Conservation (phyloP, 1,140 invertebrate genomes). For the Zaprionus lachaisei region DNA sequence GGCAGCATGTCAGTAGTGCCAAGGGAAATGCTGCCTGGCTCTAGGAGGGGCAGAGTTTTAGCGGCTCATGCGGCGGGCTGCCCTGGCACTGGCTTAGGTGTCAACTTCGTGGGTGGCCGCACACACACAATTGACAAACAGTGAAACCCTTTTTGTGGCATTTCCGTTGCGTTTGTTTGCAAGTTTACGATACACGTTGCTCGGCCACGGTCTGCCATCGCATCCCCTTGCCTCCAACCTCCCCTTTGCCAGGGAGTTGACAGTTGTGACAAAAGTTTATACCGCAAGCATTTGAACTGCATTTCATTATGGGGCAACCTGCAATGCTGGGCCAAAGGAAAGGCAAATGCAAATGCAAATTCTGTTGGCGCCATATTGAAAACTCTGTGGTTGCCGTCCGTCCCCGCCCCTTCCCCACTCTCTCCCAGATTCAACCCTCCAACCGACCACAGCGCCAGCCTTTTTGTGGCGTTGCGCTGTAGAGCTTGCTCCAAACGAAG, state of each 20-base stretch:
- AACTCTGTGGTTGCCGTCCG: conserved; percentile 53
- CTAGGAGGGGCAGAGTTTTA: neutral
- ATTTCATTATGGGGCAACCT: conserved; percentile 67
- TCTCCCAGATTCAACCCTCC: neutral
- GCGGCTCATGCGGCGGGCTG: neutral
- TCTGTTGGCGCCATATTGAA: conserved; percentile 81
- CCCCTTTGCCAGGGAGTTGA: conserved; percentile 5
- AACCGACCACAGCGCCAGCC: conserved; percentile 66
- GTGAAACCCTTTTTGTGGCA: conserved; percentile 81
- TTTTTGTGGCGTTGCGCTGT: conserved; percentile 55
- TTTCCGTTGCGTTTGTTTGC: conserved; percentile 80
- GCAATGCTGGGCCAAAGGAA: conserved; percentile 41
- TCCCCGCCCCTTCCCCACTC: neutral
- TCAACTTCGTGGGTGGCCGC: conserved; percentile 66
- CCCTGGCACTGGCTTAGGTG: conserved; percentile 55
- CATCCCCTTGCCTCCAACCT: neutral
- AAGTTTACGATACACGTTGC: conserved; percentile 63
- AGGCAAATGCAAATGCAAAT: conserved; percentile 60
- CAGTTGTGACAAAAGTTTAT: conserved; percentile 76
- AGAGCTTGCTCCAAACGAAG: conserved; percentile 62
- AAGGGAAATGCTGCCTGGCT: conserved; percentile 23
- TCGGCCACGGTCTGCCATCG: conserved; percentile 15
- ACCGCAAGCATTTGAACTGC: conserved; percentile 80
- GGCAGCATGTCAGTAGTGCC: conserved; percentile 52
- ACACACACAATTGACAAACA: conserved; percentile 81